Conservation (phyloP, 1,140 invertebrate genomes). For the Armadillidium nasatum region DNA sequence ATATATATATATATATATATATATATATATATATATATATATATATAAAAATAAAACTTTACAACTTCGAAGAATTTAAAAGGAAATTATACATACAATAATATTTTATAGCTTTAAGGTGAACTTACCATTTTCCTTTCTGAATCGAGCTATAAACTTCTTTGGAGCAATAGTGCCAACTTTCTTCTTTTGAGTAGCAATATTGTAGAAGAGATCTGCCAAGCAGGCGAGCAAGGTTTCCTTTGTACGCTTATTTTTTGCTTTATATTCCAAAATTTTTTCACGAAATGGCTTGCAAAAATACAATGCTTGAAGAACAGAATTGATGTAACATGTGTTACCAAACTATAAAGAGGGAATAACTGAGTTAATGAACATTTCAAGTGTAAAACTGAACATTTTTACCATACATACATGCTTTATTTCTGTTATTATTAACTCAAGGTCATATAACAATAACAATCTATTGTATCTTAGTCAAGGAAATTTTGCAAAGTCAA, state of each 20-base stretch:
- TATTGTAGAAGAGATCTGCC: constrained; percentile 97
- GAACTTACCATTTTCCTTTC: constrained; percentile 91
- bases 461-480: too few relatives aligned
- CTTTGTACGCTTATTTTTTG: constrained; percentile 94
- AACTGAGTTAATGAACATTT: background rate
- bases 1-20: too few relatives aligned
- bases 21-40: too few relatives aligned
- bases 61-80: too few relatives aligned
- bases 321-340: constrained; percentile 99
- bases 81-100: too few relatives aligned
- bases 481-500: too few relatives aligned
- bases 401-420: too few relatives aligned
- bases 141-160: constrained; percentile 94
- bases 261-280: constrained; percentile 96
- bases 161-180: constrained; percentile 99
- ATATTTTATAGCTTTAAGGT: too few relatives aligned
- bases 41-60: too few relatives aligned
- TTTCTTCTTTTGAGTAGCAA: constrained; percentile 99
- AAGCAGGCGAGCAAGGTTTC: constrained; percentile 96
- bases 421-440: too few relatives aligned
- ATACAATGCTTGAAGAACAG: constrained; percentile 97
- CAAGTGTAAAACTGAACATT: too few relatives aligned
- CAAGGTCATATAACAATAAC: too few relatives aligned
- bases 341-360: constrained; percentile 76
- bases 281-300: constrained; percentile 99